Conservation (phyloP, 2,113 vertebrate genomes). For the Macroglossus sobrinus region DNA sequence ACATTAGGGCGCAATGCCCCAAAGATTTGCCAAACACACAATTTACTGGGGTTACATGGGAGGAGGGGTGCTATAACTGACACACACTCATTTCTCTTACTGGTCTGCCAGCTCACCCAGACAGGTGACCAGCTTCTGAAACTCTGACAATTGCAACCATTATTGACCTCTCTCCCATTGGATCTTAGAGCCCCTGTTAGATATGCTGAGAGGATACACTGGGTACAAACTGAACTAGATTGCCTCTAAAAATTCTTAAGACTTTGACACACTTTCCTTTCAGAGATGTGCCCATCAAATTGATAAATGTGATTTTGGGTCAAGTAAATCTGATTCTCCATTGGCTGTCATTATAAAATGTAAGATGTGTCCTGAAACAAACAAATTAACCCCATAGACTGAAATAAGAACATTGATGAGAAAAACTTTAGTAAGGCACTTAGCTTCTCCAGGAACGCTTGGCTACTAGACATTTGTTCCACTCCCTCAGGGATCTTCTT, state of each 20-base stretch:
- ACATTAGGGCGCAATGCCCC: not conserved
- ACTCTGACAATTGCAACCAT: slow-evolving; percentile 28
- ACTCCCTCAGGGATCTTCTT: not conserved
- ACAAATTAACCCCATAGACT: not conserved
- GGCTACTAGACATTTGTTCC: not conserved
- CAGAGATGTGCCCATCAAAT: not conserved
- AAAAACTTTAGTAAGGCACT: not conserved
- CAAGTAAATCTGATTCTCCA: not conserved
- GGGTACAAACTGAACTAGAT: fast-evolving
- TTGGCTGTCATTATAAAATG: not conserved
- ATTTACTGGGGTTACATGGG: slow-evolving; percentile 53
- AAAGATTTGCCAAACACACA: not conserved
- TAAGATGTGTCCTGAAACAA: not conserved
- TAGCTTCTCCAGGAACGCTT: not conserved
- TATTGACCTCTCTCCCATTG: not conserved
- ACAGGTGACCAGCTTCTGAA: slow-evolving; percentile 50
- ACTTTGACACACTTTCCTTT: not conserved
- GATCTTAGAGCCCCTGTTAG: not conserved
- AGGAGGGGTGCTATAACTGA: not conserved
- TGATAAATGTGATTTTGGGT: not conserved
- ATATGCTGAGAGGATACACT: not conserved
- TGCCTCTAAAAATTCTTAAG: not conserved
- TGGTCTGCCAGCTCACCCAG: slow-evolving; percentile 36
- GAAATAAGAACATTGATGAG: not conserved
- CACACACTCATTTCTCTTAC: not conserved